phyloP scores from a whole-genome alignment of 2,888 invertebrate genomes.

The Lithosia quadra region DNA sequence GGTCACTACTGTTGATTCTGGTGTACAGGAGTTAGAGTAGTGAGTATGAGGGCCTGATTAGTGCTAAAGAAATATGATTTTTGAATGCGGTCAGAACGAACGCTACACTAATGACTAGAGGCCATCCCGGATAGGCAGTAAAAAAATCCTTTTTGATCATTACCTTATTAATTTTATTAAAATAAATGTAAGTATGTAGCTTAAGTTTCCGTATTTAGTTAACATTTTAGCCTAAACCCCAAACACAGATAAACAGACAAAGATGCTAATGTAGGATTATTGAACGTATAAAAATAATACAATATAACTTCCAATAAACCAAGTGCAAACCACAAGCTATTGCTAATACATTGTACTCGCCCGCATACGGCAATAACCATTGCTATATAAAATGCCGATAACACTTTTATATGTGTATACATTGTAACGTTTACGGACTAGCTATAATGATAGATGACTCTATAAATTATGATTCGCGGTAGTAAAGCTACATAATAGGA shows the following conservation, averaged over 20 bases:
- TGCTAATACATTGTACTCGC: conserved; percentile 15
- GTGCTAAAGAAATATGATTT: too few relatives aligned
- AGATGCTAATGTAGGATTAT: not conserved
- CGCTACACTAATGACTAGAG: too few relatives aligned
- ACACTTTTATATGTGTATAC: conserved; percentile 18
- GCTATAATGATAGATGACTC: conserved; percentile 4
- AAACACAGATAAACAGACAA: not conserved
- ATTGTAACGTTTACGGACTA: conserved; percentile 10
- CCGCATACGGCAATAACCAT: conserved; percentile 20
- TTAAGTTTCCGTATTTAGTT: too few relatives aligned
- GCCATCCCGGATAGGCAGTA: too few relatives aligned
- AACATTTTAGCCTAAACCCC: too few relatives aligned
- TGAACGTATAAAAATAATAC: not conserved
- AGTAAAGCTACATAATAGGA: conserved; percentile 1
- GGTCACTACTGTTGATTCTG: too few relatives aligned
- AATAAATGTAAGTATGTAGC: too few relatives aligned
- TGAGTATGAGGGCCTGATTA: too few relatives aligned
- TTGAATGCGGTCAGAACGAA: too few relatives aligned
- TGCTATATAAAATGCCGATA: conserved; percentile 14
- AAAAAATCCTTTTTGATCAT: too few relatives aligned
- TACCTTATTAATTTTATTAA: too few relatives aligned
- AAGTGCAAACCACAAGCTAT: not conserved
- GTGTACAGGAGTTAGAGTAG: too few relatives aligned
- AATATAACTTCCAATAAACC: conserved; percentile 6
- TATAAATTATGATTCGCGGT: conserved; percentile 6